phyloP scores from a whole-genome alignment of 2,113 vertebrate species.

The Epinephelus cyanopodus region DNA sequence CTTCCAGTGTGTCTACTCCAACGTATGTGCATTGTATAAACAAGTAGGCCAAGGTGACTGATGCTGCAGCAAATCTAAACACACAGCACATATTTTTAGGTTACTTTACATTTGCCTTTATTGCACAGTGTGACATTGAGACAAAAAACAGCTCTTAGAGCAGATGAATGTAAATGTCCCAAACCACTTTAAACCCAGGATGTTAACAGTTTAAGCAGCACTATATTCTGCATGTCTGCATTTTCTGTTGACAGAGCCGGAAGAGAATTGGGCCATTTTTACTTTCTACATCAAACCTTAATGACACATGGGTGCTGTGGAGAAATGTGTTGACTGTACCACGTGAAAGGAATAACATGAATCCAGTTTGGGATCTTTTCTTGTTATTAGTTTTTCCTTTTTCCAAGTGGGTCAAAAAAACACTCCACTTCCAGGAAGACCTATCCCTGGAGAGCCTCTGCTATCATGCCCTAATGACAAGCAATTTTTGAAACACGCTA shows the following conservation, averaged over 20 bases:
- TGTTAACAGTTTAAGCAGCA: background rate
- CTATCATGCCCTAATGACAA: conserved; percentile 6
- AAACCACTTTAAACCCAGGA: background rate
- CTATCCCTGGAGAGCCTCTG: background rate
- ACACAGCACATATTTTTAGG: background rate
- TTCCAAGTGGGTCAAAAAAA: conserved; percentile 36
- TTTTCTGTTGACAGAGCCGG: background rate
- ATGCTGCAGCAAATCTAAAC: background rate
- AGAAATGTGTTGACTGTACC: background rate
- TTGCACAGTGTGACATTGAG: background rate
- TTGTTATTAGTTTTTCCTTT: conserved; percentile 4
- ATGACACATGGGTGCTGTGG: background rate
- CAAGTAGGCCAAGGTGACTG: background rate
- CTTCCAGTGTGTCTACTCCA: background rate
- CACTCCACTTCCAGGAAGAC: conserved; percentile 24
- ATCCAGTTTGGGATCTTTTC: conserved; percentile 7
- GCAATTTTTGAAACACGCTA: conserved; percentile 2
- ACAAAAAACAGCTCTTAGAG: background rate
- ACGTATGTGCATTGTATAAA: background rate
- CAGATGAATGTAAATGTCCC: background rate
- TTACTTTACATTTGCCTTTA: background rate
- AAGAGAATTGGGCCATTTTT: background rate
- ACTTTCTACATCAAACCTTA: background rate
- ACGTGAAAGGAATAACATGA: background rate
- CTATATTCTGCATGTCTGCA: background rate